These are phyloP conservation scores for Eira barbara DNA, from an alignment of 2,113 vertebrate genomes.

Conservation along the genomic window DNA sequence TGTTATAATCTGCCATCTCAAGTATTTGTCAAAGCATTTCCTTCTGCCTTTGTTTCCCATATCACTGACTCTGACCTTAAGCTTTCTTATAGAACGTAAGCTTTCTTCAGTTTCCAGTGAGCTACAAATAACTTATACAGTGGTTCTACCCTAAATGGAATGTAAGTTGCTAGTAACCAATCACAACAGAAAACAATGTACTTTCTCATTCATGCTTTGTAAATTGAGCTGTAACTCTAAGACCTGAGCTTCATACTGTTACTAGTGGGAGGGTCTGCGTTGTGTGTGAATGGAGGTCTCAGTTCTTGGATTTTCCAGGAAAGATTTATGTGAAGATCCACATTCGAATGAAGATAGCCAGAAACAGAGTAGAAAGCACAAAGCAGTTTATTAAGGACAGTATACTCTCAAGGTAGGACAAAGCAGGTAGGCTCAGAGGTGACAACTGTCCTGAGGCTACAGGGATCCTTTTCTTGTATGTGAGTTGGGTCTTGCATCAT, in stretches of 20 bases:
- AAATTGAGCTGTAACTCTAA: background rate
- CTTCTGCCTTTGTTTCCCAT: background rate
- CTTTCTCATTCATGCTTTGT: background rate
- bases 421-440: background rate
- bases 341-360: background rate
- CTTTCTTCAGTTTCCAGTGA: background rate
- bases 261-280: background rate
- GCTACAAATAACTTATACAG: background rate
- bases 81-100: background rate
- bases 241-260: background rate
- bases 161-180: background rate
- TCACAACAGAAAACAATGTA: background rate
- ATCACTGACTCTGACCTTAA: background rate
- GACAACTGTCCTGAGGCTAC: background rate
- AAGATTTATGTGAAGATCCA: background rate
- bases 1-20: background rate
- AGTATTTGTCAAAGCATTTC: background rate
- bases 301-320: background rate
- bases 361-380: background rate
- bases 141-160: background rate
- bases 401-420: background rate
- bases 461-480: background rate
- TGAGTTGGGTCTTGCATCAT: background rate
- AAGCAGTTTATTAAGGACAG: background rate
- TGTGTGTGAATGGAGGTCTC: background rate